These are phyloP conservation scores for Exocentrus adspersus DNA, from an alignment of 2,888 invertebrate genomes.

Conservation along the genomic window DNA sequence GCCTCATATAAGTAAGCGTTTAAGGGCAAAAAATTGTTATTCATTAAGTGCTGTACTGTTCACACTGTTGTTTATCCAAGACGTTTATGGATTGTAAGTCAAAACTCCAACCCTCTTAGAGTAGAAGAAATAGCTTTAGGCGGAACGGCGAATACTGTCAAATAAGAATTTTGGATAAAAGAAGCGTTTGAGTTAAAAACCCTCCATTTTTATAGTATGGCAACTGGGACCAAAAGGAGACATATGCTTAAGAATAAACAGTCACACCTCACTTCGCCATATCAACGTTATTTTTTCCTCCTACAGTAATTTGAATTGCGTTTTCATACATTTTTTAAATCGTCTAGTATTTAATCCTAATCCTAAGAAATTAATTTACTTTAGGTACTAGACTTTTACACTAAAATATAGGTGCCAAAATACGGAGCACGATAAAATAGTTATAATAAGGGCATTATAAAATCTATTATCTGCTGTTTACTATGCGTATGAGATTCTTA, in stretches of 20 bases:
- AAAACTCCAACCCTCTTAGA: constrained; percentile 42
- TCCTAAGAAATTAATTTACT: not conserved
- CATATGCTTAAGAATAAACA: not conserved
- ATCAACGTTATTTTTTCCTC: not conserved
- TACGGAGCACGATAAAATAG: not conserved
- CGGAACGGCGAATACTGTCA: constrained; percentile 10
- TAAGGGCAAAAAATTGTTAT: constrained; percentile 6
- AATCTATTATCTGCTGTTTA: not conserved
- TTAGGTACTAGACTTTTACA: not conserved
- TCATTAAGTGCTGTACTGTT: constrained; percentile 13
- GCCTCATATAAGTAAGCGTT: constrained; percentile 15
- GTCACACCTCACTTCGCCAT: not conserved
- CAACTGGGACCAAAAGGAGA: not conserved
- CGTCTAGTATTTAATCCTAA: too few relatives aligned
- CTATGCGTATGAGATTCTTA: not conserved
- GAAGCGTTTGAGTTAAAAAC: not conserved
- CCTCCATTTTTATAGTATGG: not conserved
- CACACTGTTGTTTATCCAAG: constrained; percentile 17
- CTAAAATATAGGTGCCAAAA: not conserved
- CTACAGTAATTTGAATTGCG: not conserved
- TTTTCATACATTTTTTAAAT: too few relatives aligned
- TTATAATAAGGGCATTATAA: not conserved
- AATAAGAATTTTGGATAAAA: constrained; percentile 22
- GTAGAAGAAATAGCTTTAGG: constrained; percentile 23
- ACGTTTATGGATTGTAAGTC: constrained; percentile 34